Conservation (phyloP, 2,113 vertebrate species). For the Sarotherodon lohbergeri region DNA sequence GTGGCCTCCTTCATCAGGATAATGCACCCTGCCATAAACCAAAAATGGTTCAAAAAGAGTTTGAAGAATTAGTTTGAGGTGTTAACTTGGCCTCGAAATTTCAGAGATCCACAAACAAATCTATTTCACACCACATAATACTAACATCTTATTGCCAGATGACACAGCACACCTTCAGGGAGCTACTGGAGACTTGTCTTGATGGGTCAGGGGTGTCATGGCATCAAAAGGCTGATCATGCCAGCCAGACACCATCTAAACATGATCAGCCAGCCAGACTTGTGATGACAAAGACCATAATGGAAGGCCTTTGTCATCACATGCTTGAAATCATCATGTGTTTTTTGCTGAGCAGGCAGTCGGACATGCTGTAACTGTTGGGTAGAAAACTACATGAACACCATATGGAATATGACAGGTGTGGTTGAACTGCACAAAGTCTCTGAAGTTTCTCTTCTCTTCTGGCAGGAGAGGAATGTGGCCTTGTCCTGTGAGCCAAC, state of each 20-base stretch:
- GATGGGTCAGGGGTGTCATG: not conserved
- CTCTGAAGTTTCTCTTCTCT: no score
- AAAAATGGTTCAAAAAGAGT: not conserved
- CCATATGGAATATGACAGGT: not conserved
- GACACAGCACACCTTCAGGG: not conserved
- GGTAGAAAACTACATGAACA: not conserved
- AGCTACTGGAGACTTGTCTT: not conserved
- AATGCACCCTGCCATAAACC: not conserved
- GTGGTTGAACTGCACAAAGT: not conserved
- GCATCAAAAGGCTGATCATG: not conserved
- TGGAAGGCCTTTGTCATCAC: not conserved
- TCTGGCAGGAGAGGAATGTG: no score
- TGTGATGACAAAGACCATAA: not conserved
- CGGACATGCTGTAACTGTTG: not conserved
- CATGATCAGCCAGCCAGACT: not conserved
- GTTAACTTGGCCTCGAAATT: not conserved
- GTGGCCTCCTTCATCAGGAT: not conserved
- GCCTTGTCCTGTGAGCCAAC: no score
- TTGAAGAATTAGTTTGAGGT: not conserved
- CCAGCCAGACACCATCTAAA: not conserved
- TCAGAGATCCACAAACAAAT: not conserved
- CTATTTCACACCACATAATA: not conserved
- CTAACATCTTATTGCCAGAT: not conserved
- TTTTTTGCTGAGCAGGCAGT: not conserved
- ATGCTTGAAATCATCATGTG: not conserved